Evolutionary conservation across 2,797 vertebrate genomes (phyloP), one percentile per base, ranked within the genome.

Genomic region (Enteromius treurensis): DNA sequence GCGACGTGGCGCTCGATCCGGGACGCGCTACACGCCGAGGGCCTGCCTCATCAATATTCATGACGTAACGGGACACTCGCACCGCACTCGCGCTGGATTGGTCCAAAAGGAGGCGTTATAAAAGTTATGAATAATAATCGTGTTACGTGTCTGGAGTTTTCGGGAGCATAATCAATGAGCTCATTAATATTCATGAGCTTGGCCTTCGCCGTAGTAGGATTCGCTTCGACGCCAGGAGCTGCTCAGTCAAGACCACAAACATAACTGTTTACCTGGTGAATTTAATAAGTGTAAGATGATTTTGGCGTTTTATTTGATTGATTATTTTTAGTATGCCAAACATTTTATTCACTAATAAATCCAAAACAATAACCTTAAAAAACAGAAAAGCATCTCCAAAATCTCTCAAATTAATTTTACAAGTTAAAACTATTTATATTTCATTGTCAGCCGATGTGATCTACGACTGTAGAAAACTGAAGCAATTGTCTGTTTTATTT

Each of bases 1-100:
- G 94, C 94, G 94, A 87, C 91, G 68, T 71, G 34, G 76, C 37
- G 51, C 68, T 73, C 42, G 3, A 2, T 42, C 29, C 88, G 65
- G 71, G 11, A 60, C 4, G n/a, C 15, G 17, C 26, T 60, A 60
- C 53, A 60, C 62, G 77, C 14, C 15, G n/a, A 55, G 55, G 34
- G 5, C 65, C 10, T 3, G 6, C 4, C 79, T 81, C 79, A 74
- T 81, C 55, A 81, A 81, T 81, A 81, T 81, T 74, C 11, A 81
- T 15, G 55, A 29, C 26, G 53, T 80, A 80, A 47, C 11, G 79
- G 79, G 3, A 60, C 67, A 13, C 23, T 10, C 45, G 76, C 60
- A 6, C 51, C 21, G 23, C 32, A 11, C 3, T 34, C 34, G 11
- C 49, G 8, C 32, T 2, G 47, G 68, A 81, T 81, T 81, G 68